These are phyloP conservation scores for Lithobates sylvaticus DNA, from an alignment of 2,797 vertebrate genomes.

Conservation along the genomic window DNA sequence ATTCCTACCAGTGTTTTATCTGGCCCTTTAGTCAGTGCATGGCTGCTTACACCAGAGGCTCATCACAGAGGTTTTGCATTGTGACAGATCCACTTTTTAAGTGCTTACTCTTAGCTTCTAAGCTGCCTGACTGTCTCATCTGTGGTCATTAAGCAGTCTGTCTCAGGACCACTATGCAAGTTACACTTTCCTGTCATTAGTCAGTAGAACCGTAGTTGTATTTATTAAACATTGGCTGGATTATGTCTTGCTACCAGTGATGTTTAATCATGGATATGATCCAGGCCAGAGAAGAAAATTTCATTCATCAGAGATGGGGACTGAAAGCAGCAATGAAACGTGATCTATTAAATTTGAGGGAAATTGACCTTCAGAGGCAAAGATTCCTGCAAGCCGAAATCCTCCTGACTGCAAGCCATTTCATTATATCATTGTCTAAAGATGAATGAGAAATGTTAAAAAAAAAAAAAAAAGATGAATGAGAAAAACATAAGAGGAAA, in stretches of 20 bases:
- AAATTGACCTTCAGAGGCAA: slow-evolving; percentile 8
- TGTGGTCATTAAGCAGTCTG: too few relatives aligned
- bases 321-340: slow-evolving; percentile 5
- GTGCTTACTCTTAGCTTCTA: too few relatives aligned
- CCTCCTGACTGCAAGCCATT: not conserved
- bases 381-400: not conserved
- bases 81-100: too few relatives aligned
- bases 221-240: not conserved
- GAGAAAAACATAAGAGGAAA: not conserved
- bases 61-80: too few relatives aligned
- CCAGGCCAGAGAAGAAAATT: slow-evolving; percentile 20
- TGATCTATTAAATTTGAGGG: not conserved
- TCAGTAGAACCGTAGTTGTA: not conserved
- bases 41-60: too few relatives aligned
- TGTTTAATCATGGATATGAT: slow-evolving; percentile 19
- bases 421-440: not conserved
- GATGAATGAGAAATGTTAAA: not conserved
- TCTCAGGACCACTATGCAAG: too few relatives aligned
- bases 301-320: slow-evolving; percentile 11
- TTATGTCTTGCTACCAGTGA: slow-evolving; percentile 11
- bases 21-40: too few relatives aligned
- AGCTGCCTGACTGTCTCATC: too few relatives aligned
- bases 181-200: too few relatives aligned
- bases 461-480: too few relatives aligned
- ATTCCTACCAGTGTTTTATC: too few relatives aligned